Percentiles rank a stretch among this genome's conserved stretches.
phyloP scores from a whole-genome alignment of 2,113 vertebrate genomes.

The Archilochus colubris region DNA sequence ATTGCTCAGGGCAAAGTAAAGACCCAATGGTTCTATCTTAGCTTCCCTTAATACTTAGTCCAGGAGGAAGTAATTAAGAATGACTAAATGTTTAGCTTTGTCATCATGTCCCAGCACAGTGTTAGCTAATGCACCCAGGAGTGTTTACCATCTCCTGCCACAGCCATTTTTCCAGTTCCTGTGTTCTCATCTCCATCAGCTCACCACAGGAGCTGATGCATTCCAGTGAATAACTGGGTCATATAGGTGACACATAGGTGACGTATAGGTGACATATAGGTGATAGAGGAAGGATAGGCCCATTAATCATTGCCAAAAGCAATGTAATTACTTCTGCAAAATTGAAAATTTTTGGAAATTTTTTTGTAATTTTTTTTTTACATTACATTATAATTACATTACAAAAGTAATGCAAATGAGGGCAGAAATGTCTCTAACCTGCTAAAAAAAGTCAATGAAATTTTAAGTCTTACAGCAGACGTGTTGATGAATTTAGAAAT shows the following conservation, averaged over 20 bases:
- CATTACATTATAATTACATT: too few species aligned
- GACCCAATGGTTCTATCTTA: not conserved
- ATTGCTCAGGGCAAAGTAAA: not conserved
- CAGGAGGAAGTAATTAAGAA: not conserved
- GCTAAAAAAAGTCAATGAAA: not conserved
- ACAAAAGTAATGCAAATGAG: not conserved
- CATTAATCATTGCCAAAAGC: not conserved
- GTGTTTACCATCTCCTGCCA: not conserved
- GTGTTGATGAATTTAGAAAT: not conserved
- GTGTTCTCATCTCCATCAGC: not conserved
- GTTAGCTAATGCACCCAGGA: not conserved
- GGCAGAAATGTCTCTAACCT: not conserved
- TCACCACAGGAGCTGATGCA: rapidly evolving
- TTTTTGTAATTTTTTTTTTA: too few species aligned
- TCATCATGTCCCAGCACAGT: not conserved
- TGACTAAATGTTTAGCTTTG: not conserved
- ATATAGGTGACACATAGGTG: rapidly evolving
- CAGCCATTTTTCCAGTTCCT: not conserved
- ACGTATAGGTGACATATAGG: rapidly evolving
- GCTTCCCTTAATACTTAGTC: not conserved
- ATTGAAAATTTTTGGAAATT: too few species aligned
- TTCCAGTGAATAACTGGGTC: not conserved
- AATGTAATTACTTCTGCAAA: too few species aligned
- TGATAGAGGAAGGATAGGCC: not conserved
- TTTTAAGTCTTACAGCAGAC: not conserved